Conservation (phyloP, 2,797 vertebrate species). For the Rallus crepitans region DNA sequence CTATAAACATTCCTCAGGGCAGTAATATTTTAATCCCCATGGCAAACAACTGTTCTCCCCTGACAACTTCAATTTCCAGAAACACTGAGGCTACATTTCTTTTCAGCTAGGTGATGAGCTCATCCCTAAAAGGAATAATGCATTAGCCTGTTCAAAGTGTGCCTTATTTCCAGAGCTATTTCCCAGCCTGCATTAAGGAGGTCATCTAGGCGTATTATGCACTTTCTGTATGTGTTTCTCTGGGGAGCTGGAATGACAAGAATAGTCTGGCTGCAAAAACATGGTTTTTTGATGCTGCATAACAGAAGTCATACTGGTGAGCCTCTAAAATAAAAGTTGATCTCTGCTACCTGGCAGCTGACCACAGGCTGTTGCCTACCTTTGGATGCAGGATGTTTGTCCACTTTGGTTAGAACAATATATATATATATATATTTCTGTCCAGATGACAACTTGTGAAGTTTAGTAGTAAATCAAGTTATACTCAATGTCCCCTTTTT, state of each 20-base stretch:
- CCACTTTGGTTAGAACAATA: background rate
- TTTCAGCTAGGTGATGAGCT: constrained; percentile 3
- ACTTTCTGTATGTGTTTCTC: background rate
- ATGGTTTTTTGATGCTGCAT: background rate
- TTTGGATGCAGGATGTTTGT: background rate
- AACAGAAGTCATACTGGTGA: background rate
- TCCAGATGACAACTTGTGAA: background rate
- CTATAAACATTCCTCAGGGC: background rate
- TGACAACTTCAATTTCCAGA: constrained; percentile 27
- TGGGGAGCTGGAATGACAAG: background rate
- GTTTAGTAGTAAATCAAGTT: background rate
- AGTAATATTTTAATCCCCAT: background rate
- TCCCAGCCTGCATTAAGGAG: background rate
- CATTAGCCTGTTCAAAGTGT: background rate
- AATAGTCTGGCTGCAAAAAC: background rate
- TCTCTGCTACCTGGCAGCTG: background rate
- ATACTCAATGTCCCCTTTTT: background rate
- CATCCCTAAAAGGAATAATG: constrained; percentile 13
- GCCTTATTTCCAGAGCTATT: background rate
- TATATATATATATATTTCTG: background rate
- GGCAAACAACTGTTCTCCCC: background rate
- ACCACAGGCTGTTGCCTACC: background rate
- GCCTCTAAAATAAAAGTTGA: background rate
- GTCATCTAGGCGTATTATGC: background rate
- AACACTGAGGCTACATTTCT: background rate